These are phyloP conservation scores for Noctua comes DNA, from an alignment of 2,888 invertebrate genomes.

Conservation along the genomic window DNA sequence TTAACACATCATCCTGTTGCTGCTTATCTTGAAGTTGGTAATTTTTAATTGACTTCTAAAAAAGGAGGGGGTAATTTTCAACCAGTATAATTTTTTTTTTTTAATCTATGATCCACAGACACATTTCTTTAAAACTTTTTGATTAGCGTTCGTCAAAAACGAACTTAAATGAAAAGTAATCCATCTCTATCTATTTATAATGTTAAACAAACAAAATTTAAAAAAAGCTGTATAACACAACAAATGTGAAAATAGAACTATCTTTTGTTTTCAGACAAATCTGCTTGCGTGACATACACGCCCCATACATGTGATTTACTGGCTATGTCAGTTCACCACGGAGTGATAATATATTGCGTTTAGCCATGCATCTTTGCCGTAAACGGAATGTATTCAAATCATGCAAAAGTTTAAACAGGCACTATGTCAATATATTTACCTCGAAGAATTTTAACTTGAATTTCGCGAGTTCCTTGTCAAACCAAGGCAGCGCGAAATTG, in stretches of 20 bases:
- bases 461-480: too few relatives aligned
- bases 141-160: neutral
- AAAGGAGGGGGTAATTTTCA: too few relatives aligned
- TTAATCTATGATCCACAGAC: too few relatives aligned
- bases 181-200: neutral
- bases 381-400: slow-evolving; percentile 8
- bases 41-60: too few relatives aligned
- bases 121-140: too few relatives aligned
- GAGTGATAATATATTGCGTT: slow-evolving; percentile 26
- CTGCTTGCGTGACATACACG: slow-evolving; percentile 46
- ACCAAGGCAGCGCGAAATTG: too few relatives aligned
- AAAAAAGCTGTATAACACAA: neutral
- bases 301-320: slow-evolving; percentile 33
- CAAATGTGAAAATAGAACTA: neutral
- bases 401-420: neutral
- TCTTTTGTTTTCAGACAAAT: slow-evolving; percentile 17
- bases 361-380: slow-evolving; percentile 34
- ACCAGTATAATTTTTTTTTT: too few relatives aligned
- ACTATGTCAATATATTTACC: too few relatives aligned
- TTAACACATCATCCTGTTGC: too few relatives aligned
- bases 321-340: slow-evolving; percentile 43
- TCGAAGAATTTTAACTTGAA: too few relatives aligned
- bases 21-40: too few relatives aligned
- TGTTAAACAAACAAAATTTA: neutral
- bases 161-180: neutral